Evolutionary conservation across 2,888 invertebrate genomes (phyloP).

Genomic region (Linnaemya vulpina): DNA sequence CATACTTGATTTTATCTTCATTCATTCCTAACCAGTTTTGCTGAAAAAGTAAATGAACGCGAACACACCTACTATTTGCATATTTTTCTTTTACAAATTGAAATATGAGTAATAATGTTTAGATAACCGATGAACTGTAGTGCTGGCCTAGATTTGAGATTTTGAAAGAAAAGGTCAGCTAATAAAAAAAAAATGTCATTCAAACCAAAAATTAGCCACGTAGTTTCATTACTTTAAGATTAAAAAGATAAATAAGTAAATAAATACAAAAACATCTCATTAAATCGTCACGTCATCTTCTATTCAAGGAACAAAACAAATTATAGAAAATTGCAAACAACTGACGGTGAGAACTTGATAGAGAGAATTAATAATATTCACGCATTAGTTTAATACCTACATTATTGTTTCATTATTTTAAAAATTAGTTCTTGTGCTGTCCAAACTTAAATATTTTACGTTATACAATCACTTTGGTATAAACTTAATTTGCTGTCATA

Average conservation of each 20-base stretch:
- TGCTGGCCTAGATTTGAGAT: neutral
- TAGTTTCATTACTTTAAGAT: conserved; percentile 8
- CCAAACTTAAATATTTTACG: neutral
- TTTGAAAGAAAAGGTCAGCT: conserved; percentile 1
- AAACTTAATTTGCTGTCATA: neutral
- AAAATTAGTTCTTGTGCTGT: conserved; percentile 15
- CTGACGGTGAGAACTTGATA: neutral
- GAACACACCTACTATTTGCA: neutral
- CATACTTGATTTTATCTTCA: too few species aligned
- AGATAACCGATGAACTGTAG: neutral
- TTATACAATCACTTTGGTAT: conserved; percentile 43
- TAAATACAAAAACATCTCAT: conserved; percentile 39
- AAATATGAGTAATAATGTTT: neutral
- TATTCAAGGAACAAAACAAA: conserved; percentile 37
- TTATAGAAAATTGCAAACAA: conserved; percentile 21
- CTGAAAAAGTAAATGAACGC: neutral
- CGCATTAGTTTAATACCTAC: conserved; percentile 14
- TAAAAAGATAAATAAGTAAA: conserved; percentile 6
- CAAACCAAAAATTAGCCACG: conserved; percentile 44
- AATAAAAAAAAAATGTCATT: neutral
- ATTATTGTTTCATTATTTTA: conserved; percentile 14
- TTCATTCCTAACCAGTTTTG: neutral
- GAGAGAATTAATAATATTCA: conserved; percentile 10
- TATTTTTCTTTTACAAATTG: neutral
- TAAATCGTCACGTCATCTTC: conserved; percentile 63